phyloP scores from a whole-genome alignment of 2,797 vertebrate genomes.

The Myiothlypis chrysogaster region DNA sequence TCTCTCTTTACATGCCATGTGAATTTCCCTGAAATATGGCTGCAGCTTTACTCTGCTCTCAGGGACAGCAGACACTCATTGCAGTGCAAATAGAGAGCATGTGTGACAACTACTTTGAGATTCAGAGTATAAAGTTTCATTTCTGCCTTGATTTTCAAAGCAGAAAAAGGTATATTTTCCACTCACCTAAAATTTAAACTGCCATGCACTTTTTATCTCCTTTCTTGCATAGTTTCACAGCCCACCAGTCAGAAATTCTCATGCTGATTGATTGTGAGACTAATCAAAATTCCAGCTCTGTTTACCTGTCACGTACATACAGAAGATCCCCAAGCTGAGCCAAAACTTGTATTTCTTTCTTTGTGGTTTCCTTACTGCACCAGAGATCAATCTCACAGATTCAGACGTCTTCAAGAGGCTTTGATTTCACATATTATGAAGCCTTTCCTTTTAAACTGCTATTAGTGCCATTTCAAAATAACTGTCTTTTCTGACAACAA shows the following conservation, averaged over 20 bases:
- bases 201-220: not conserved
- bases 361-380: not conserved
- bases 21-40: not conserved
- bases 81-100: not conserved
- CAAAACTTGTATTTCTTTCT: not conserved
- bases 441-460: not conserved
- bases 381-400: not conserved
- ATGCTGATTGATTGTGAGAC: not conserved
- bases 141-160: not conserved
- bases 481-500: not conserved
- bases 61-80: not conserved
- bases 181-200: not conserved
- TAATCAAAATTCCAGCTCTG: not conserved
- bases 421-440: not conserved
- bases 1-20: fast-evolving
- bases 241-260: not conserved
- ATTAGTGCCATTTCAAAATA: not conserved
- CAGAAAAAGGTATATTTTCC: not conserved
- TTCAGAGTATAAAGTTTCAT: not conserved
- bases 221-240: not conserved
- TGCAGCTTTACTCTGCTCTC: not conserved
- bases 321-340: not conserved
- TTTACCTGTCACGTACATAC: not conserved
- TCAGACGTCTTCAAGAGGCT: not conserved
- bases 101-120: not conserved